Conservation (phyloP, 35 echinoderm and acorn worm species). For the Lytechinus variegatus region DNA sequence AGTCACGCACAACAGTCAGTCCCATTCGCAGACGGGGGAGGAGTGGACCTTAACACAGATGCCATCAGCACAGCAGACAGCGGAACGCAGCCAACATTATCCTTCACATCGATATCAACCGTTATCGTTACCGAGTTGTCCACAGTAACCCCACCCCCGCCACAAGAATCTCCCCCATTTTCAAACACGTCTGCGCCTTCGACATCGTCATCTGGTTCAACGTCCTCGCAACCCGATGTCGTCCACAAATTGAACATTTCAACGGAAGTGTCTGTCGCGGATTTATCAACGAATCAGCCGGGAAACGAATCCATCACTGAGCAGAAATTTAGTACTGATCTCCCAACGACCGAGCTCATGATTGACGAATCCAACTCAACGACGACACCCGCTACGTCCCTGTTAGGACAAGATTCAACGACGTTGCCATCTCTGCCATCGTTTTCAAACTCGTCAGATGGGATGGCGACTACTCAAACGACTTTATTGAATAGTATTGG, state of each 20-base stretch:
- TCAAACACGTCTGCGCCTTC: background rate
- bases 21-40: background rate
- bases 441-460: background rate
- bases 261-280: background rate
- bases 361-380: background rate
- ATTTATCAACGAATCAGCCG: background rate
- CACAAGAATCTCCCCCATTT: background rate
- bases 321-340: background rate
- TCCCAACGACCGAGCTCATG: background rate
- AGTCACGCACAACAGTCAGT: background rate
- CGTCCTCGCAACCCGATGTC: background rate
- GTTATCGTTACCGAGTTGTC: background rate
- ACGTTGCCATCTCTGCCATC: background rate
- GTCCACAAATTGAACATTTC: background rate
- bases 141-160: background rate
- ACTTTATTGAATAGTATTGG: background rate
- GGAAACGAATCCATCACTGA: background rate
- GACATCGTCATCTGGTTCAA: background rate
- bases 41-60: background rate
- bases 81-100: background rate
- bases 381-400: background rate
- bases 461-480: background rate
- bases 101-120: background rate
- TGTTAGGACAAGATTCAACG: background rate
- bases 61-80: background rate